A percentile compares a stretch with the other conserved stretches of the same genome.
Conservation (phyloP, 2,113 vertebrate species). For the Capricornis sumatraensis region DNA sequence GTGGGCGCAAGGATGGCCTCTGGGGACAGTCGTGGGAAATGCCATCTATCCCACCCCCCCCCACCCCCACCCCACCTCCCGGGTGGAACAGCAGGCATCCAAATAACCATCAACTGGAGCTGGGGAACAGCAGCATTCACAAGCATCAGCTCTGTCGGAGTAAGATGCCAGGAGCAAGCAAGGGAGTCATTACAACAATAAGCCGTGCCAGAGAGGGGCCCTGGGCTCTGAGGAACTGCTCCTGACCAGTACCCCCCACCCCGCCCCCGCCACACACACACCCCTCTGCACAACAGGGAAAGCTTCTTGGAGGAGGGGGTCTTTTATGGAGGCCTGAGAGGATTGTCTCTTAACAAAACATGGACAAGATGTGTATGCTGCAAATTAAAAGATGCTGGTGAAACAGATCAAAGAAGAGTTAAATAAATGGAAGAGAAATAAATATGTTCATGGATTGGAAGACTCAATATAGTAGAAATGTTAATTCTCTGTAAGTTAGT, state of each 20-base stretch:
- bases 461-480: background rate
- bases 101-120: background rate
- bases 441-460: background rate
- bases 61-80: no score
- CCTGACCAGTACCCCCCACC: background rate
- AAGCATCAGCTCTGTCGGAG: background rate
- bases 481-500: background rate
- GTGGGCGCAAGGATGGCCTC: background rate
- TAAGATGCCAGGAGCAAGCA: background rate
- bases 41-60: background rate
- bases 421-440: background rate
- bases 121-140: background rate
- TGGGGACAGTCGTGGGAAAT: background rate
- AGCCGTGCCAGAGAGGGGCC: background rate
- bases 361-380: background rate
- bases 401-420: background rate
- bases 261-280: background rate
- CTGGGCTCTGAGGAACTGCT: background rate
- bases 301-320: background rate
- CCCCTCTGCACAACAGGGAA: background rate
- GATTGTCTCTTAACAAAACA: background rate
- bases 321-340: background rate
- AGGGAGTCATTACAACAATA: background rate
- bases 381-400: background rate
- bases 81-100: background rate